phyloP scores from a whole-genome alignment of 2,888 invertebrate genomes.

The Seira musarum region DNA sequence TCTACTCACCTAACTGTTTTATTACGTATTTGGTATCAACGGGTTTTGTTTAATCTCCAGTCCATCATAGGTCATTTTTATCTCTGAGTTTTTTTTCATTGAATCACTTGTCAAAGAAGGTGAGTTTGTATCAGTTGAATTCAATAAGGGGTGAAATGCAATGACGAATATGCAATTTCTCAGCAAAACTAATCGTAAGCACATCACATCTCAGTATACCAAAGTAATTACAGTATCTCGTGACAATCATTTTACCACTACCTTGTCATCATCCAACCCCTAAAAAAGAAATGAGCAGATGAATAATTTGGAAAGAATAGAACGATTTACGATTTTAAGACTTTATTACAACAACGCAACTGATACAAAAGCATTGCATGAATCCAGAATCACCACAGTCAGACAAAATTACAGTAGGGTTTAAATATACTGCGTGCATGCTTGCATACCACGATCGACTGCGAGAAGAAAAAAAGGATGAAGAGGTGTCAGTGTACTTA shows the following conservation, averaged over 20 bases:
- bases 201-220: constrained; percentile 52
- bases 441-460: no score
- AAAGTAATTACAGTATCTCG: constrained; percentile 54
- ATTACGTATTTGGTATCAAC: no score
- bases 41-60: no score
- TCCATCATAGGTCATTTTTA: no score
- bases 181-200: constrained; percentile 13
- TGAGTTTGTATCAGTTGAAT: no score
- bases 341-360: constrained; percentile 10
- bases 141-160: neutral
- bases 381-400: no score
- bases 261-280: constrained; percentile 32
- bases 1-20: no score
- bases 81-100: no score
- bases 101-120: constrained; percentile 20
- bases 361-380: no score
- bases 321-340: neutral
- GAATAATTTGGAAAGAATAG: constrained; percentile 8
- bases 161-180: constrained; percentile 2
- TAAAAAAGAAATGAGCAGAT: neutral
- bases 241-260: constrained; percentile 45
- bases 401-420: constrained; percentile 16
- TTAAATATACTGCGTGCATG: no score
- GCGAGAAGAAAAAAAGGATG: neutral
- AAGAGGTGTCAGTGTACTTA: constrained; percentile 56